Evolutionary conservation across 1,140 invertebrate species (phyloP).

Genomic region (Atopsyche davidsoni): DNA sequence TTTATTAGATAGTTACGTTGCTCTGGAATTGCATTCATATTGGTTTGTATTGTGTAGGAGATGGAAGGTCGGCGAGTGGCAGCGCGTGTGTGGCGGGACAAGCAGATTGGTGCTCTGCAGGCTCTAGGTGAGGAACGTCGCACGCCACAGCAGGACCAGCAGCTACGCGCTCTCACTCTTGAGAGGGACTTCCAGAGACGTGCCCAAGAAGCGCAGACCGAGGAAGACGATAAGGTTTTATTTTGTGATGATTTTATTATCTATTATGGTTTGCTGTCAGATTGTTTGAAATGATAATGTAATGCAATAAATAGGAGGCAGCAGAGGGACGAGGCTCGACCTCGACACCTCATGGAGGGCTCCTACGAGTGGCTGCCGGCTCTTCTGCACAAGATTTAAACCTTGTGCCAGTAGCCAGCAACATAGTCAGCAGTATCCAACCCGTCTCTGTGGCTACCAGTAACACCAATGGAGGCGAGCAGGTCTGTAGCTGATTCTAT

Average conservation of each 20-base stretch:
- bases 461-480: conserved; percentile 19
- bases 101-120: conserved; percentile 74
- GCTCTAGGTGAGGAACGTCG: conserved; percentile 53
- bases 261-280: no score
- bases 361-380: conserved; percentile 10
- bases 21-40: no score
- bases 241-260: neutral
- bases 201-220: conserved; percentile 68
- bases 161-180: conserved; percentile 72
- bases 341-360: conserved; percentile 3
- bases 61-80: conserved; percentile 63
- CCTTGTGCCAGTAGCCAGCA: conserved; percentile 21
- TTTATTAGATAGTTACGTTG: no score
- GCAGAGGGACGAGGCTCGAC: neutral
- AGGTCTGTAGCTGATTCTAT: conserved; percentile 17
- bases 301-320: no score
- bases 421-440: conserved; percentile 26
- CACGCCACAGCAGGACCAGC: conserved; percentile 77
- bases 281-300: no score
- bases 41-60: conserved; percentile 50
- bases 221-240: conserved; percentile 68
- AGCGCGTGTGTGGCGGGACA: conserved; percentile 65
- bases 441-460: conserved; percentile 20
- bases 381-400: conserved; percentile 16
- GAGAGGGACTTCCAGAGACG: conserved; percentile 85